Conservation (phyloP, 2,888 invertebrate species). For the Zeuzera pyrina region DNA sequence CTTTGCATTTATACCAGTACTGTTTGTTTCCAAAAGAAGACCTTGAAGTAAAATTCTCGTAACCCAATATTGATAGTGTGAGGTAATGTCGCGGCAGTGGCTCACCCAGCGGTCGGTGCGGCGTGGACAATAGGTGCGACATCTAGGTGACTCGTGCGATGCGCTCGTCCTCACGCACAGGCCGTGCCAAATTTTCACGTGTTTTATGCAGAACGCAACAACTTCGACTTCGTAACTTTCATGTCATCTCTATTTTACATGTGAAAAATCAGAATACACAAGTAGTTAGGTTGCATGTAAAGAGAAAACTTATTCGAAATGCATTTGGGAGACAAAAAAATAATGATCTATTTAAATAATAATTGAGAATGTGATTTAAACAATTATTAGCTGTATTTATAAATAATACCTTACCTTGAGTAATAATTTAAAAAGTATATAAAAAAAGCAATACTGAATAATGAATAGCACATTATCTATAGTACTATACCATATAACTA, state of each 20-base stretch:
- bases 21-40: conserved; percentile 63
- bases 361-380: no score
- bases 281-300: conserved; percentile 16
- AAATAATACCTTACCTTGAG: no score
- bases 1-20: conserved; percentile 64
- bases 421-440: no score
- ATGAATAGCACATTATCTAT: no score
- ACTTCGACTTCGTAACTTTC: conserved; percentile 18
- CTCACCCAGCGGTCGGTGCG: conserved; percentile 58
- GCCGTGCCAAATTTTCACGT: conserved; percentile 36
- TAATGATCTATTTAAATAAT: no score
- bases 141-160: conserved; percentile 65
- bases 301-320: conserved; percentile 11
- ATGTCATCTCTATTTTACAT: conserved; percentile 20
- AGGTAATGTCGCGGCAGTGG: conserved; percentile 59
- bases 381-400: no score
- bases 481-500: no score
- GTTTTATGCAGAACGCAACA: conserved; percentile 15
- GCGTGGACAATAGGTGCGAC: conserved; percentile 70
- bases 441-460: no score
- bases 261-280: conserved; percentile 21
- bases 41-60: conserved; percentile 72
- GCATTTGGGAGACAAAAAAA: no score
- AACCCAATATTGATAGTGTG: conserved; percentile 71
- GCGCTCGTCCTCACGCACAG: conserved; percentile 40